A percentile compares a stretch with the other conserved stretches of the same genome.
These are phyloP conservation scores for Nasonia giraulti DNA, from an alignment of 1,140 invertebrate species.

Conservation along the genomic window DNA sequence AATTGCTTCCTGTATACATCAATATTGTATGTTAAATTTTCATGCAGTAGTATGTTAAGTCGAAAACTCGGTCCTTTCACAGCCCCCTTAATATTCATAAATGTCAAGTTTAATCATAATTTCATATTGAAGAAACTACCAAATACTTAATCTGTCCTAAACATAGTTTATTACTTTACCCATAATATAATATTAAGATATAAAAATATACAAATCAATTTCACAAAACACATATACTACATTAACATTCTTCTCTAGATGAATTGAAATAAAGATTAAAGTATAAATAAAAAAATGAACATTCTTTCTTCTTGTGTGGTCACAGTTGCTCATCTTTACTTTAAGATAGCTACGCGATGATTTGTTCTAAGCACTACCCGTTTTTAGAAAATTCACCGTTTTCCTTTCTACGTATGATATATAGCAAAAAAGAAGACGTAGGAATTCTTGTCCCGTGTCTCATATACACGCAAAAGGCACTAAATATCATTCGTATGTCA, in stretches of 20 bases:
- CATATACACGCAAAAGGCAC: constrained; percentile 41
- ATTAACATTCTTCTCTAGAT: constrained; percentile 38
- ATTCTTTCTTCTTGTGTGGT: constrained; percentile 13
- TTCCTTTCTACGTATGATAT: constrained; percentile 16
- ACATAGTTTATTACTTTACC: constrained; percentile 42
- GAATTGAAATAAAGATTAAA: constrained; percentile 12
- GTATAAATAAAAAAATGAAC: background rate
- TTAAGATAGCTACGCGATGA: constrained; percentile 1
- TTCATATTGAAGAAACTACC: constrained; percentile 22
- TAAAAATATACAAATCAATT: constrained; percentile 52
- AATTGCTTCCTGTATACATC: constrained; percentile 23
- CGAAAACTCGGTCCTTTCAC: constrained; percentile 17
- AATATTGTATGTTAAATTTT: constrained; percentile 26
- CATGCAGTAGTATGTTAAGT: constrained; percentile 13
- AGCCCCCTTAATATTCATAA: constrained; percentile 28
- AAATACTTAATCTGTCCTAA: constrained; percentile 30
- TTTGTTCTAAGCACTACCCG: background rate
- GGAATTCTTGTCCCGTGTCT: background rate
- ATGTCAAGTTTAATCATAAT: background rate
- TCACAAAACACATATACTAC: constrained; percentile 39
- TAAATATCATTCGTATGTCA: constrained; percentile 38
- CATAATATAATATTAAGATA: constrained; percentile 31
- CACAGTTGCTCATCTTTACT: constrained; percentile 5
- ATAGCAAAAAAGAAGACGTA: constrained; percentile 8
- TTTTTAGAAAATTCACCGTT: constrained; percentile 8